These are phyloP conservation scores for Caretta caretta DNA, from an alignment of 2,113 vertebrate species.

Conservation along the genomic window DNA sequence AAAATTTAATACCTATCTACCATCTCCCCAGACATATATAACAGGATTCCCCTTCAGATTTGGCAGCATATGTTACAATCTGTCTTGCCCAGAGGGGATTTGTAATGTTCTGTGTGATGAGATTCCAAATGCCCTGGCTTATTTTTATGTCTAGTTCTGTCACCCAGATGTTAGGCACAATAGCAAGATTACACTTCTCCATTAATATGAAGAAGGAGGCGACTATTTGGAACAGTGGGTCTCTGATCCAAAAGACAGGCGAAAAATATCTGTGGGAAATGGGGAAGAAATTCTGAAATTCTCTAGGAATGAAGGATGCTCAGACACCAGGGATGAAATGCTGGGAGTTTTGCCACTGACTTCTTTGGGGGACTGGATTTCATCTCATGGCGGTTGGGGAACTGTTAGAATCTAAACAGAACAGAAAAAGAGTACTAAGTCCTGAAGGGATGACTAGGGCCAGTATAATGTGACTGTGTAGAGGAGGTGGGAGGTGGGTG, in stretches of 20 bases:
- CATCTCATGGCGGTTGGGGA: accelerated
- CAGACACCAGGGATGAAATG: neutral
- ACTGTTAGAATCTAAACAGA: neutral
- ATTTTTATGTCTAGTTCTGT: slow-evolving; percentile 29
- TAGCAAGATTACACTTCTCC: slow-evolving; percentile 15
- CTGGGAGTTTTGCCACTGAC: neutral
- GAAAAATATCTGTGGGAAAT: neutral
- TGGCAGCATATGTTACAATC: neutral
- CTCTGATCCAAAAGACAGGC: neutral
- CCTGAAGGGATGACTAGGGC: neutral
- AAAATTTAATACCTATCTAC: neutral
- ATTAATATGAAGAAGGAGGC: neutral
- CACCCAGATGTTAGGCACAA: slow-evolving; percentile 29
- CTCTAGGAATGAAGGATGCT: slow-evolving; percentile 5
- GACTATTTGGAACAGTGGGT: neutral
- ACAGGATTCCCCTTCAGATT: neutral
- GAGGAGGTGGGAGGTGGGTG: neutral
- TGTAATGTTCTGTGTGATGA: slow-evolving; percentile 29
- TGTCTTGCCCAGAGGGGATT: neutral
- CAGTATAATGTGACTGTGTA: neutral
- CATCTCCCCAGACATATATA: neutral
- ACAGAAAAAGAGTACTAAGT: neutral
- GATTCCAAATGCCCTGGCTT: slow-evolving; percentile 32
- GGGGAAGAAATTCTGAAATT: neutral
- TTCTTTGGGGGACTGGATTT: slow-evolving; percentile 8